These are phyloP conservation scores for Hydropotes inermis DNA, from an alignment of 2,113 vertebrate genomes.

Conservation along the genomic window DNA sequence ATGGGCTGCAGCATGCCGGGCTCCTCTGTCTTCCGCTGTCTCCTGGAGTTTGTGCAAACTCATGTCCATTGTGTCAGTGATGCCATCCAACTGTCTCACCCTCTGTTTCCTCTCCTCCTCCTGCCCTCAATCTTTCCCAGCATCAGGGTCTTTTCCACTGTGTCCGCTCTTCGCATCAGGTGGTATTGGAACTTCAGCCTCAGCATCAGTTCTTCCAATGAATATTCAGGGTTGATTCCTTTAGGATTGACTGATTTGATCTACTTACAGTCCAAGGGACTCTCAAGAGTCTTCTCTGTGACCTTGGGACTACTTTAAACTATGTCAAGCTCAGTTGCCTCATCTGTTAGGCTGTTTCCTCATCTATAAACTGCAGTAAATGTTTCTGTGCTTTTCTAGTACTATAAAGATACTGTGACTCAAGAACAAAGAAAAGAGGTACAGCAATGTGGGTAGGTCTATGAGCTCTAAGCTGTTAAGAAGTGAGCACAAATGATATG, in stretches of 20 bases:
- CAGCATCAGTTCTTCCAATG: not conserved
- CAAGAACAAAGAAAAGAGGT: not conserved
- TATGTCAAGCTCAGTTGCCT: not conserved
- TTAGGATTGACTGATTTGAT: not conserved
- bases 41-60: not conserved
- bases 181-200: not conserved
- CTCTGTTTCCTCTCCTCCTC: not conserved
- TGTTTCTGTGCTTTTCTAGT: not conserved
- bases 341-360: not conserved
- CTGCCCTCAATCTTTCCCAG: not conserved
- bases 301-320: not conserved
- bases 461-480: not conserved
- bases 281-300: not conserved
- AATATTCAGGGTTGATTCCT: not conserved
- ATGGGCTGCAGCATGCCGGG: not conserved
- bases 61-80: not conserved
- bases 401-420: not conserved
- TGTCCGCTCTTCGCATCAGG: not conserved
- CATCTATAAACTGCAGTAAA: not conserved
- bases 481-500: not conserved
- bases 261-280: not conserved
- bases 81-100: not conserved
- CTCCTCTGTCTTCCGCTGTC: not conserved
- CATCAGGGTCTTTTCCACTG: not conserved
- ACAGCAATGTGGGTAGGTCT: not conserved